phyloP scores from a whole-genome alignment of 2,888 invertebrate genomes.

The Pseudoips prasinana region DNA sequence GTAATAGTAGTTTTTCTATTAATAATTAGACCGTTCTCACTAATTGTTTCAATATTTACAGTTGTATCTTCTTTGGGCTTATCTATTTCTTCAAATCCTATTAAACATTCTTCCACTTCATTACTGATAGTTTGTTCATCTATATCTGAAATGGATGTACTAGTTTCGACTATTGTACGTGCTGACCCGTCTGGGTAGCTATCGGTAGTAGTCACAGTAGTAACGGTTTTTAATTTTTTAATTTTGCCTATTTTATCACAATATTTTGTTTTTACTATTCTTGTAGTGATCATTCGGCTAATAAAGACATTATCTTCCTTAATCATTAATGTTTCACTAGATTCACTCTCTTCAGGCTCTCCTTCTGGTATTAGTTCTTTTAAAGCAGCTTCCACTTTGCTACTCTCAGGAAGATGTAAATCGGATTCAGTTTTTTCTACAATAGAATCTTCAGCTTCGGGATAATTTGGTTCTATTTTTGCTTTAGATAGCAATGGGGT shows the following conservation, averaged over 20 bases:
- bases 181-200: conserved; percentile 59
- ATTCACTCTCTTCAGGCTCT: conserved; percentile 40
- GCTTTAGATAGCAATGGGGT: not conserved
- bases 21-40: conserved; percentile 48
- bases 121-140: conserved; percentile 32
- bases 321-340: conserved; percentile 36
- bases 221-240: conserved; percentile 56
- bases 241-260: conserved; percentile 39
- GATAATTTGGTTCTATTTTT: not conserved
- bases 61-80: conserved; percentile 46
- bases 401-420: conserved; percentile 17
- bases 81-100: conserved; percentile 45
- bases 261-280: conserved; percentile 52
- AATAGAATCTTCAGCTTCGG: not conserved
- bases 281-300: conserved; percentile 50
- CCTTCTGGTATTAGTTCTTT: conserved; percentile 32
- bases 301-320: conserved; percentile 46
- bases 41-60: conserved; percentile 41
- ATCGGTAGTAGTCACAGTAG: conserved; percentile 59
- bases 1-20: conserved; percentile 55
- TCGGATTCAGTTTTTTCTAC: conserved; percentile 31
- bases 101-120: conserved; percentile 32
- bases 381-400: conserved; percentile 20
- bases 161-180: conserved; percentile 42
- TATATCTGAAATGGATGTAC: conserved; percentile 48